Evolutionary conservation across 2,113 vertebrate species (phyloP), one percentile per base, ranked within the genome.

Genomic region (Channa argus): DNA sequence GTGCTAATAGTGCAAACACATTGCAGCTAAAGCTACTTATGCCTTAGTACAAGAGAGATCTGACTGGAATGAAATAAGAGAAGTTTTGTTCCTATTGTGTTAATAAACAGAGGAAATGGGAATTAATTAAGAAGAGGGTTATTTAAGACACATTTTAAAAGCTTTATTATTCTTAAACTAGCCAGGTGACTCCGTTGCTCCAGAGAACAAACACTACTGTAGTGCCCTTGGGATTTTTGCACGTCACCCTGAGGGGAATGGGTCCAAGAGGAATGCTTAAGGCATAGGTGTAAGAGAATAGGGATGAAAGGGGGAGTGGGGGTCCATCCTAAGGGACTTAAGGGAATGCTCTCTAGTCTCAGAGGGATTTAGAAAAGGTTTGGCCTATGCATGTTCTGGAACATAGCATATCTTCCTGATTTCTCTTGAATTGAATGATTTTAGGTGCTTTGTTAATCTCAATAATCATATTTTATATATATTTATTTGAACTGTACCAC

Each of bases 311-410:
- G 1, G 2, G 24, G 24, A 24, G 24, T 24, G n/a, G 39, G 71
- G 65, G 5, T 0, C 0, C 49, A 34, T 7, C 37, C 7, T 60
- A 6, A 0, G 34, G 58, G 60, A 45, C n/a, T 41, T 4, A 6
- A 4, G 11, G 24, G 47, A 33, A 69, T 51, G 24, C 58, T 49
- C 33, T 45, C 12, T 14, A 12, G 44, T 64, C 61, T 71, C 24
- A 5, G 43, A 12, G 38, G 46, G 64, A 77, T 75, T 68, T 54
- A 33, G 52, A 55, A 24, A 39, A 12, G 46, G 72, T 52, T 74
- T 11, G 8, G 13, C 44, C 63, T 79, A 37, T 11, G 46, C 59
- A 36, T 62, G 61, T 70, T 49, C 34, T 43, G 52, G 41, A 46
- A 38, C 52, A 15, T 12, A 37, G 38, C 13, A 14, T 1, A 64